Evolutionary conservation across 2,888 invertebrate species (phyloP), one percentile per base, ranked within the genome.

Genomic region (Aspidiotus destructor): DNA sequence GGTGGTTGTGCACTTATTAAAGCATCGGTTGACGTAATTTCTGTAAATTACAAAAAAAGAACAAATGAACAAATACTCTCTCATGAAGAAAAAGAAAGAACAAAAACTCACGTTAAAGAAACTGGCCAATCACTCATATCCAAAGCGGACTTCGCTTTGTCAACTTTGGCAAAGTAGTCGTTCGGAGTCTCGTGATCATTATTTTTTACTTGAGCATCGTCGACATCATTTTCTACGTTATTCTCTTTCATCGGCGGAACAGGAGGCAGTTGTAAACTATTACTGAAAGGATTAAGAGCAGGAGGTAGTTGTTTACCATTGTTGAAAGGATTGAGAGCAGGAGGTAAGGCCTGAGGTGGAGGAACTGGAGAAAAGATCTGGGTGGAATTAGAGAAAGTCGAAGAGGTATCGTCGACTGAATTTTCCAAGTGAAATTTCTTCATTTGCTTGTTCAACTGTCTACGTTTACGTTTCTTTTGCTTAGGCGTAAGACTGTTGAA

Each of bases 11-110:
- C 94, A 95, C 78, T 92, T 91, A 60, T 88, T 87, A 80, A 95
- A 97, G 76, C 96, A 94, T 72, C 91, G 85, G 75, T 89, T 87
- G 15, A 97, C 93, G 79, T 95, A 98, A 74, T 88, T 72, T 58
- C 74, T 74, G 65, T 10, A 71, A 61, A 28, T 3, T 28, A 48
- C 62, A 64, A 62, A 55, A 68, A 67, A n/a, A 16, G 15, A 41
- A 60, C 5, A 57, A 60, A 1, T 42, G 13, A 48, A 62, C 53
- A 9, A 16, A 28, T 9, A 62, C 5, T 13, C n/a, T 57, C 6
- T 11, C 2, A 9, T 17, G 52, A 15, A 52, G 8, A 62, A 16
- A 28, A 62, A n/a, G n/a, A n/a, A n/a, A 69, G 41, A 1, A 11
- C 40, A 62, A 55, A 28, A 1, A 44, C 67, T 57, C 9, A 69